A percentile compares a stretch with the other conserved stretches of the same genome.
phyloP scores from a whole-genome alignment of 2,888 invertebrate genomes.

The Dryadula phaetusa region DNA sequence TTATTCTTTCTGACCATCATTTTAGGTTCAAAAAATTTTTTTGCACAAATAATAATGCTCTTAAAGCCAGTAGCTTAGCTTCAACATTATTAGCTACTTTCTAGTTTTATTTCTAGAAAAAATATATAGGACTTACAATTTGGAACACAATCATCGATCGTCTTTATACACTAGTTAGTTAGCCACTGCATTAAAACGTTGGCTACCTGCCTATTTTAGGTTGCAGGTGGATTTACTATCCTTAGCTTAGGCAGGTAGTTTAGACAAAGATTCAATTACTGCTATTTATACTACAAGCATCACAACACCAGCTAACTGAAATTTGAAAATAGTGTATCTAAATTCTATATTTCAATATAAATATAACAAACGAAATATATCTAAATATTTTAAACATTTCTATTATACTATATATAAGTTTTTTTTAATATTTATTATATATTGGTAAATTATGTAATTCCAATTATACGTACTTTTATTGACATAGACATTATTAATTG shows the following conservation, averaged over 20 bases:
- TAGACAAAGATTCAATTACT: slow-evolving; percentile 42
- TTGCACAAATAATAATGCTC: too few relatives aligned
- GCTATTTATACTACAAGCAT: not conserved
- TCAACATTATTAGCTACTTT: too few relatives aligned
- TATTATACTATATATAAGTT: too few relatives aligned
- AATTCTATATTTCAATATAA: too few relatives aligned
- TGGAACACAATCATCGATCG: slow-evolving; percentile 36
- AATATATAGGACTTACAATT: slow-evolving; percentile 5
- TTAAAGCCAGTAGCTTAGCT: not conserved
- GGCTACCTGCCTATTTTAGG: slow-evolving; percentile 44
- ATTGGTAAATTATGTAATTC: not conserved
- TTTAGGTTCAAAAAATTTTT: too few relatives aligned
- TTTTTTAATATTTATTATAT: not conserved
- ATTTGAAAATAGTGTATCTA: not conserved
- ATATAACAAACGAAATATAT: too few relatives aligned
- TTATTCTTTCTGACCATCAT: too few relatives aligned
- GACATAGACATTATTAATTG: not conserved
- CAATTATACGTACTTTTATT: not conserved
- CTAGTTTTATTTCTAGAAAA: not conserved
- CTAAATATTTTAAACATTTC: too few relatives aligned
- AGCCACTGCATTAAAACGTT: slow-evolving; percentile 42
- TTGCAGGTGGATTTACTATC: slow-evolving; percentile 43
- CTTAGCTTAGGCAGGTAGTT: slow-evolving; percentile 37
- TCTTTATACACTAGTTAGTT: slow-evolving; percentile 39
- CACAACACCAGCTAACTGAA: not conserved